Percentiles rank a stretch among this genome's conserved stretches.
Evolutionary conservation across 1,140 invertebrate species (phyloP).

Genomic region (Scylla paramamosain): DNA sequence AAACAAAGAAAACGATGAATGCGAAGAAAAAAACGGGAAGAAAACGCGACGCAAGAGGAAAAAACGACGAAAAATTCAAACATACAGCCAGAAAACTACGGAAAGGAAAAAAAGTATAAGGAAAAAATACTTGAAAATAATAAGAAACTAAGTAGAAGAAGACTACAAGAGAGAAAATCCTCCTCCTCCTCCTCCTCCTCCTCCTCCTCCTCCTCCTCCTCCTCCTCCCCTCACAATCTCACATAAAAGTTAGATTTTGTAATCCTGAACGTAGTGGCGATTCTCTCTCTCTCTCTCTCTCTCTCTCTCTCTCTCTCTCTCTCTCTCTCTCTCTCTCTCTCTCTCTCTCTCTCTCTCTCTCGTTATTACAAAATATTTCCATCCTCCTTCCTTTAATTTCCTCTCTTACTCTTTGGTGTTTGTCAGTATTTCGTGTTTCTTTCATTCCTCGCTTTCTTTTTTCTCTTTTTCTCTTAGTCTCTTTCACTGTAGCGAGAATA

Average conservation of each 20-base stretch:
- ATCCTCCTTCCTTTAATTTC: background rate
- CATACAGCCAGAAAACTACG: background rate
- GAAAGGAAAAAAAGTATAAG: background rate
- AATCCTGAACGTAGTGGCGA: no score
- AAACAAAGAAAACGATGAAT: background rate
- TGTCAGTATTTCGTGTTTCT: no score
- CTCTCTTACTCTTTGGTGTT: background rate
- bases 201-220: no score
- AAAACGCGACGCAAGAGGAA: background rate
- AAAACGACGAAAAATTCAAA: background rate
- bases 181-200: no score
- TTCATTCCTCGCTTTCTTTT: background rate
- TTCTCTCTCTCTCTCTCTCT: no score
- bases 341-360: conserved; percentile 33
- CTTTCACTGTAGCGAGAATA: background rate
- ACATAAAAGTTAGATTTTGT: no score
- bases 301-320: background rate
- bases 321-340: conserved; percentile 9
- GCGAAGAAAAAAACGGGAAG: background rate
- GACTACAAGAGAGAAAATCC: background rate
- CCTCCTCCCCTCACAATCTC: no score
- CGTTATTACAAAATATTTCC: background rate
- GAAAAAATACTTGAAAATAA: background rate
- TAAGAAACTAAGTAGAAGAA: background rate
- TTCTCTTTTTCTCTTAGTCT: background rate